Percentiles rank a stretch among this genome's conserved stretches.
phyloP scores from a whole-genome alignment of 2,888 invertebrate species.

The Xestia sexstrigata region DNA sequence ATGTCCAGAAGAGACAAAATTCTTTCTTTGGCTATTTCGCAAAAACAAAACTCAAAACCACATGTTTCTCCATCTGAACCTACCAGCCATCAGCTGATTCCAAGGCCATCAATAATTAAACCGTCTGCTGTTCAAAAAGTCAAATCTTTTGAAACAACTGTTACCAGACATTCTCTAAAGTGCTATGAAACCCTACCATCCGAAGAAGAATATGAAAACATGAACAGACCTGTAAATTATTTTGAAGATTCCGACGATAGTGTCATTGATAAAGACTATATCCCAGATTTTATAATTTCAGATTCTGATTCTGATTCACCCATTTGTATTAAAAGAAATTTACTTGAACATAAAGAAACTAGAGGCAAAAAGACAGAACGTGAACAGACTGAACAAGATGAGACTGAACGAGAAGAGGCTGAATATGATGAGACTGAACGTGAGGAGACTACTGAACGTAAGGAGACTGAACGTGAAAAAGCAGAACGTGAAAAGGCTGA shows the following conservation, averaged over 20 bases:
- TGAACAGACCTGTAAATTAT: too few relatives aligned
- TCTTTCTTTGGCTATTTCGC: slow-evolving; percentile 2
- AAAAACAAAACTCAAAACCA: neutral
- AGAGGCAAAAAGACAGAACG: neutral
- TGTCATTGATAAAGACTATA: too few relatives aligned
- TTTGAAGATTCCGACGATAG: too few relatives aligned
- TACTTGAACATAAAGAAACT: neutral
- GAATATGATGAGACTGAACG: neutral
- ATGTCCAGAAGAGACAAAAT: slow-evolving; percentile 12
- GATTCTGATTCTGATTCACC: neutral
- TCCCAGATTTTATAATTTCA: too few relatives aligned
- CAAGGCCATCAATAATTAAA: slow-evolving; percentile 6
- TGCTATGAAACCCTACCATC: slow-evolving; percentile 10
- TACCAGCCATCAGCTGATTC: slow-evolving; percentile 9
- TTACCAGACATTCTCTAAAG: slow-evolving; percentile 8
- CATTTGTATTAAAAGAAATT: neutral
- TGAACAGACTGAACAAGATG: neutral
- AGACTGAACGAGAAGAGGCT: neutral
- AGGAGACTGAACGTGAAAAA: too few relatives aligned
- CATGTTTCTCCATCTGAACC: neutral
- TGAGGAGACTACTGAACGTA: too few relatives aligned
- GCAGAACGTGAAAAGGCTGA: too few relatives aligned
- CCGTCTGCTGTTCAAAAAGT: neutral
- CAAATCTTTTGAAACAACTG: slow-evolving; percentile 8
- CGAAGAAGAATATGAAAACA: neutral